Conservation (phyloP, 1,140 invertebrate species). For the Drepana arcuata region DNA sequence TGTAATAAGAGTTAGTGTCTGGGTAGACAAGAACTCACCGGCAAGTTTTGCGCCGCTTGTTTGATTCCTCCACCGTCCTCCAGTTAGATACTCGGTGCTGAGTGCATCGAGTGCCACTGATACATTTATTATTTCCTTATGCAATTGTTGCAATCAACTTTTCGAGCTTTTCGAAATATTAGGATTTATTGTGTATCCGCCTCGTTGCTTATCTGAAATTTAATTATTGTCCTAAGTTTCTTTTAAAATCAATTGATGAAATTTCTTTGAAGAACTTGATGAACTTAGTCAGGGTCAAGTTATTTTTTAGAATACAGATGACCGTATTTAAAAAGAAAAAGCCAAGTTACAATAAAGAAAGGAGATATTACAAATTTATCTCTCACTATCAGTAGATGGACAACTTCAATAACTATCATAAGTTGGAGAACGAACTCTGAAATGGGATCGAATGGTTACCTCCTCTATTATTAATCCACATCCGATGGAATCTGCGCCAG, state of each 20-base stretch:
- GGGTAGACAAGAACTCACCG: conserved; percentile 24
- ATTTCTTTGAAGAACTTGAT: too few relatives aligned
- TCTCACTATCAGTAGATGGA: too few relatives aligned
- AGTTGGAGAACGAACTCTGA: conserved; percentile 23
- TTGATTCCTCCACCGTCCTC: conserved; percentile 39
- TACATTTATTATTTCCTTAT: conserved; percentile 57
- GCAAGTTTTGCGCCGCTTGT: conserved; percentile 39
- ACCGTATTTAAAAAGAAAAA: too few relatives aligned
- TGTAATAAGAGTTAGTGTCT: conserved; percentile 52
- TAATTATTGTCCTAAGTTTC: too few relatives aligned
- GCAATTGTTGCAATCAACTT: conserved; percentile 32
- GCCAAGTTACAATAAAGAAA: too few relatives aligned
- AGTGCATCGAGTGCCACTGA: conserved; percentile 30
- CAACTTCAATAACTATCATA: too few relatives aligned
- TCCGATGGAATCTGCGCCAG: conserved; percentile 40
- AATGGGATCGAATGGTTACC: conserved; percentile 31
- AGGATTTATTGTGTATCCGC: conserved; percentile 21
- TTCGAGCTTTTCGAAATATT: conserved; percentile 26
- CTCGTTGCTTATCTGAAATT: too few relatives aligned
- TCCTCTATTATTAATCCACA: conserved; percentile 54
- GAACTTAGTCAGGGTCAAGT: too few relatives aligned
- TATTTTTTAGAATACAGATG: too few relatives aligned
- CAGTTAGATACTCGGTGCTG: conserved; percentile 30
- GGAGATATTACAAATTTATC: too few relatives aligned
- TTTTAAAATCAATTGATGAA: too few relatives aligned